phyloP scores from a whole-genome alignment of 2,888 invertebrate species.

The Parnassius glacialis region DNA sequence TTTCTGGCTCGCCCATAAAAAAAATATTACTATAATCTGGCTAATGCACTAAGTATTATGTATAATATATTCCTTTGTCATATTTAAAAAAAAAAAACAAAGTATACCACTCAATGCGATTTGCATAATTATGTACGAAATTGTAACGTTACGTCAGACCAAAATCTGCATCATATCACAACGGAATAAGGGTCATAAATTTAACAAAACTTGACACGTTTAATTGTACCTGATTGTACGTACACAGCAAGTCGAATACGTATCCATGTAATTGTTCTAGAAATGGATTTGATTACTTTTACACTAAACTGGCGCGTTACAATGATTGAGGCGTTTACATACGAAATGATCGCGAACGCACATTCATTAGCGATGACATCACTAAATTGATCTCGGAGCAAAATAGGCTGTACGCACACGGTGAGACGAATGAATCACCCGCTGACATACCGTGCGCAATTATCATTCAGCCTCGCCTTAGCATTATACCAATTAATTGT shows the following conservation, averaged over 20 bases:
- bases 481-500: constrained; percentile 72
- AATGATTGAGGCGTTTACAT: constrained; percentile 26
- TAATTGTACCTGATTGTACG: too few species aligned
- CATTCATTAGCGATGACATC: constrained; percentile 36
- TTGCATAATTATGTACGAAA: too few species aligned
- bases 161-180: too few species aligned
- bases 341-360: constrained; percentile 19
- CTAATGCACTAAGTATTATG: too few species aligned
- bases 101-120: too few species aligned
- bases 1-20: too few species aligned
- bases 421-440: constrained; percentile 43
- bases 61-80: too few species aligned
- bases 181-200: too few species aligned
- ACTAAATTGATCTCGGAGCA: constrained; percentile 29
- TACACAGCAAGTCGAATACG: neutral
- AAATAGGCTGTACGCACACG: constrained; percentile 31
- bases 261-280: constrained; percentile 13
- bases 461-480: constrained; percentile 59
- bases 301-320: constrained; percentile 9
- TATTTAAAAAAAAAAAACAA: too few species aligned
- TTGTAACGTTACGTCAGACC: too few species aligned
- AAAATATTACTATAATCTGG: too few species aligned
- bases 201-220: too few species aligned
- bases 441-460: constrained; percentile 56
- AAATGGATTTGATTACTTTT: constrained; percentile 7